These are phyloP conservation scores for Syrphus vitripennis DNA, from an alignment of 2,888 invertebrate genomes.

Conservation along the genomic window DNA sequence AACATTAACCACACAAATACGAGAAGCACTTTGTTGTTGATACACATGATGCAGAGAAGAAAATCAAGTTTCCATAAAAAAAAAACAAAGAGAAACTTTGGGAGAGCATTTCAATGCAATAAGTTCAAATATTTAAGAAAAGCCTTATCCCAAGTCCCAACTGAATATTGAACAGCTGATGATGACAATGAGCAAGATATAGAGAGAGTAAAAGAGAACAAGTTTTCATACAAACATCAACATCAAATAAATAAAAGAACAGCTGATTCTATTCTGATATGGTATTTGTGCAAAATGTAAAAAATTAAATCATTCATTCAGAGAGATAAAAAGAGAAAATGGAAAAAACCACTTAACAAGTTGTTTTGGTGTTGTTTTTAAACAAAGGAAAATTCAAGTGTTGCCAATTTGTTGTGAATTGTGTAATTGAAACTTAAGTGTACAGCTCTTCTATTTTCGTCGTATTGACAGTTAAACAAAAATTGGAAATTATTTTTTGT, in stretches of 20 bases:
- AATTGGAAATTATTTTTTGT: not conserved
- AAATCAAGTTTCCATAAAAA: not conserved
- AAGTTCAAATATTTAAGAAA: not conserved
- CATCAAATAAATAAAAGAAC: conserved; percentile 35
- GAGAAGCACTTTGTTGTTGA: not conserved
- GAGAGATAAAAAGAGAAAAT: conserved; percentile 22
- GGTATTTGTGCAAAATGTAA: conserved; percentile 22
- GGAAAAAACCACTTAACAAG: conserved; percentile 57
- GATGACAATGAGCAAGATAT: not conserved
- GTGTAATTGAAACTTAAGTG: not conserved
- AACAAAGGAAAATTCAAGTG: not conserved
- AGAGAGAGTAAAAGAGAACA: conserved; percentile 9
- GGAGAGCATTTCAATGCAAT: conserved; percentile 8
- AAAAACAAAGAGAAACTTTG: conserved; percentile 24
- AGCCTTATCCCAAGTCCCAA: too few relatives aligned
- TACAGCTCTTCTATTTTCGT: not conserved
- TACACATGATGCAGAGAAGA: not conserved
- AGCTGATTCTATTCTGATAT: conserved; percentile 45
- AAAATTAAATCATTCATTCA: conserved; percentile 5
- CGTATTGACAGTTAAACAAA: too few relatives aligned
- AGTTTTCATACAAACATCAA: conserved; percentile 35
- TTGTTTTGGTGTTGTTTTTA: conserved; percentile 54
- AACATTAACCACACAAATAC: conserved; percentile 9
- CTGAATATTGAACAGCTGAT: not conserved
- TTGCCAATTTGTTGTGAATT: not conserved